Base-by-base conservation (phyloP, 2,113 vertebrate species). In the Rhea americana region DNA sequence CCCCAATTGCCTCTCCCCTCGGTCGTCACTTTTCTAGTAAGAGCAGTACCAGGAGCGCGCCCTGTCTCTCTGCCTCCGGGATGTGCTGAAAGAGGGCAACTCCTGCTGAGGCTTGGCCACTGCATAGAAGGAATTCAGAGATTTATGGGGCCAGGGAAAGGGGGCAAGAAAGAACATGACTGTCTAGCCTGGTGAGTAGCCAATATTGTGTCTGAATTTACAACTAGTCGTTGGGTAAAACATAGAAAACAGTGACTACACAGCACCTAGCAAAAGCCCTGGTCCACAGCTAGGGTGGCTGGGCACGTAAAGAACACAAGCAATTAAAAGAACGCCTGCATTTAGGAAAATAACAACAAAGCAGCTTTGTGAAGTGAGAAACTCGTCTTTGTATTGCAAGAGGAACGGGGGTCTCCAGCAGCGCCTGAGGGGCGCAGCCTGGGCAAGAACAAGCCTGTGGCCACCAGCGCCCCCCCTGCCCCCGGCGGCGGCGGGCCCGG, bases 21-120 rank as follows among this genome's bases (percentile, higher is more conserved):
- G 0, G 13, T 12, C 1, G 0, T 25, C 25, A 19, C 50, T 32
- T 35, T 26, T 22, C 67, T 4, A 2, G 11, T 6, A 11, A 17
- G 10, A 41, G 51, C 22, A 32, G 43, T 21, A 35, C 51, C 22
- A 4, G 1, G 8, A 25, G 58, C 0, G 1, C 14, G 32, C 12
- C 20, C 41, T 6, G 0, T 11, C 53, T 35, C 55, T 37, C 12
- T 14, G 24, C 45, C 37, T 8, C n/a, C 30, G 4, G 30, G 26
- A 24, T 9, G 37, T 51, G 22, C 45, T 53, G 18, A 3, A 53
- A 61, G 37, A 45, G 32, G 55, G 32, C 10, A 7, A 37, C 5
- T 26, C 5, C 48, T 41, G 8, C 6, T 32, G 45, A 22, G 51
- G 39, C n/a, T 78, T 55, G 67, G 66, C 19, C 3, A 3, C n/a